Conservation (phyloP, 2,113 vertebrate genomes). For the Octodon degus region DNA sequence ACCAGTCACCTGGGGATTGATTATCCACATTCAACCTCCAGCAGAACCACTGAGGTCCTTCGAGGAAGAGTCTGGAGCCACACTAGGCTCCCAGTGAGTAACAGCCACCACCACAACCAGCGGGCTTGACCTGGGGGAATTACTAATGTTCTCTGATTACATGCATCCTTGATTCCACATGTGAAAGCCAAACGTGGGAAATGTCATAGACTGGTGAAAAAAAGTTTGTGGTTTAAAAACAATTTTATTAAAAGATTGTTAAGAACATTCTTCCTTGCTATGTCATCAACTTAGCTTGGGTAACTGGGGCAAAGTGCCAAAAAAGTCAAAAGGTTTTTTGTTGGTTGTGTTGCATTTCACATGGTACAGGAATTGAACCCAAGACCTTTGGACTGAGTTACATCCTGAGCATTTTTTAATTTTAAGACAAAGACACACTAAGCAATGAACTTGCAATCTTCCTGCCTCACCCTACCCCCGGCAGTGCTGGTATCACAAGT, state of each 20-base stretch:
- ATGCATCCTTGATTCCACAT: not conserved
- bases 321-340: not conserved
- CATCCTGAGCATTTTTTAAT: not conserved
- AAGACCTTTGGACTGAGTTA: not conserved
- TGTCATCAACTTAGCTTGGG: not conserved
- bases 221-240: not conserved
- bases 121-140: not conserved
- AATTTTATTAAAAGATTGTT: not conserved
- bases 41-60: not conserved
- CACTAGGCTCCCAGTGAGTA: not conserved
- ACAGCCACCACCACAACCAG: rapidly evolving
- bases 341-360: not conserved
- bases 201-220: not conserved
- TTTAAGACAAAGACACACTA: not conserved
- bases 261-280: not conserved
- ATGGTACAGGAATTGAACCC: not conserved
- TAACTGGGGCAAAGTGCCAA: not conserved
- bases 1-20: not conserved
- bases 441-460: not conserved
- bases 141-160: not conserved
- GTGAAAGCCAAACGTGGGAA: conserved; percentile 1
- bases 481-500: not conserved
- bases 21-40: not conserved
- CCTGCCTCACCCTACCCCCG: not conserved
- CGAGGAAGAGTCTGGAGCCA: not conserved